Base-by-base conservation (phyloP, 2,113 vertebrate genomes). In the Arothron firmamentum region DNA sequence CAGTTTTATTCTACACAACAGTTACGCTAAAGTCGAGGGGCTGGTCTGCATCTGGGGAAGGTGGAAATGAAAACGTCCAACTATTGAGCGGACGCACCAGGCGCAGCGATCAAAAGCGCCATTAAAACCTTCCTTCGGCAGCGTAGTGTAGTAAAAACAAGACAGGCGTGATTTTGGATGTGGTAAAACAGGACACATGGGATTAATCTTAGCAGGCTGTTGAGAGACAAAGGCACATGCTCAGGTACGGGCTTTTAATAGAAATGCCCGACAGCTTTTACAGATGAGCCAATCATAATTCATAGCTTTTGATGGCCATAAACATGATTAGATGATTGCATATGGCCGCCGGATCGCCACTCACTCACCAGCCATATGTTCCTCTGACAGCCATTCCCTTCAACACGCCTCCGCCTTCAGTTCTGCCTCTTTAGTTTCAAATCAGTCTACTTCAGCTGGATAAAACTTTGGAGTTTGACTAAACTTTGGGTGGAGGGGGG, bases 351-450 rank as follows among this genome's bases (percentile, higher is more conserved):
- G 73, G 77, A 85, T 82, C 65, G 77, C 60, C 70, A 79, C 76
- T 81, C 82, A 77, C 64, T 83, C 80, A 79, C 71, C 59, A 78
- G 74, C 84, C 86, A 88, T 79, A 88, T 88, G 86, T 82, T 88
- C 72, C 9, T 61, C 61, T 85, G 86, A 88, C 86, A 88, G 67
- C 62, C 59, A 14, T 62, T 62, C 54, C 54, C 67, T 78, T 63
- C 76, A 72, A 63, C 71, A 70, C 58, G 67, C 65, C 71, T 79
- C 72, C 64, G 7, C 72, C 53, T 78, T 56, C 50, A 70, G 74
- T 80, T 85, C 63, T 83, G 80, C 78, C 59, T 79, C 78, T 80
- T 81, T 77, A 73, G 75, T 80, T 82, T 80, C 78, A 78, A 82
- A 84, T 84, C 79, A 74, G 34, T 82, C 61, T 66, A 19, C 70